These are phyloP conservation scores for Pseudonaja textilis DNA, from an alignment of 2,113 vertebrate genomes.

Conservation along the genomic window DNA sequence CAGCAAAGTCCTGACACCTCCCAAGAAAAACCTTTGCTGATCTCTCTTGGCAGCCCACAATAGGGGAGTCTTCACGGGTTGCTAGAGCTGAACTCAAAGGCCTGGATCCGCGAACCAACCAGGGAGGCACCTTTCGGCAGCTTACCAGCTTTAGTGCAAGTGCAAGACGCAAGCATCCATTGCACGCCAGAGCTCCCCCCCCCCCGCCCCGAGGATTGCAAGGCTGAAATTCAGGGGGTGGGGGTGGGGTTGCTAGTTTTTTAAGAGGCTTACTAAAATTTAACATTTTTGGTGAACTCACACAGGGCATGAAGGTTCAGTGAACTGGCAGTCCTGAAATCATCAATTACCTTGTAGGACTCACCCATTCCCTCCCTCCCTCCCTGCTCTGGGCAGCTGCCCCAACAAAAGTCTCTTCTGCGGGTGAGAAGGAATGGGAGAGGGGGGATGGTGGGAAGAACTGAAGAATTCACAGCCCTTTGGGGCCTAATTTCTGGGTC, in stretches of 20 bases:
- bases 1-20: background rate
- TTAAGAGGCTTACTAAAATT: background rate
- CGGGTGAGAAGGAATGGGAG: background rate
- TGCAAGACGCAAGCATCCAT: background rate
- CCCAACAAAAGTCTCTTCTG: background rate
- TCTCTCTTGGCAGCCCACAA: background rate
- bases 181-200: background rate
- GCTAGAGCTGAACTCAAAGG: background rate
- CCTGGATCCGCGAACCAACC: accelerated
- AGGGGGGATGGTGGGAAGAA: background rate
- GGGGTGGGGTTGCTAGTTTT: background rate
- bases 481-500: background rate
- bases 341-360: background rate
- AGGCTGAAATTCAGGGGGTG: background rate
- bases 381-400: background rate
- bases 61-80: background rate
- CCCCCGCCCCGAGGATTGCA: background rate
- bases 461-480: background rate
- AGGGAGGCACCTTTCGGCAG: background rate
- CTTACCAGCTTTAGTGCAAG: background rate
- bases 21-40: background rate
- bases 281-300: background rate
- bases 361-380: background rate
- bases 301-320: background rate
- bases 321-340: background rate